Evolutionary conservation across 2,888 invertebrate species (phyloP), one percentile per base, ranked within the genome.

Genomic region (Crioceris asparagi): DNA sequence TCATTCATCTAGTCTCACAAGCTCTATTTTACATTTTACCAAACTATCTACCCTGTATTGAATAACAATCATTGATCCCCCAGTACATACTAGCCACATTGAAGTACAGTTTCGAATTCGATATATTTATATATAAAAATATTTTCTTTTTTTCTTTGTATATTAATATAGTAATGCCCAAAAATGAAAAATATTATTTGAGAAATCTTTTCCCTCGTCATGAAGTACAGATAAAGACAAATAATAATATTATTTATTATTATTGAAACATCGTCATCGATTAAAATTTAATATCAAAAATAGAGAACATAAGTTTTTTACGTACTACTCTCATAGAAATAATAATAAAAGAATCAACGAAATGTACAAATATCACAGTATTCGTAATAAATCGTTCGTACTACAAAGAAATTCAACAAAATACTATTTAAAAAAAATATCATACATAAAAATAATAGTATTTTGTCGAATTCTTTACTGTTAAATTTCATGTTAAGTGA

Each of bases 301-400:
- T 55, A 55, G 49, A 48, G 41, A 53, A 46, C 40, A 39, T 46
- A 44, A 46, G 44, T 46, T n/a, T n/a, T n/a, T 48, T 49, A 53
- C 46, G 39, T 47, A 46, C 46, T 48, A 49, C 44, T 49, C 48
- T 50, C 48, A 46, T 46, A 50, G 49, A 51, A 52, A 49, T n/a
- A n/a, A n/a, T n/a, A 48, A 51, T 45, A 53, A 50, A 52, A 53
- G 49, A 45, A n/a, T n/a, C n/a, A 55, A 57, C 54, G 51, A 52
- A 54, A 55, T 53, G 52, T 56, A 53, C 54, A 59, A 59, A 60
- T 61, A 61, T 61, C 61, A 61, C 61, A 61, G 61, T 57, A 56
- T 56, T 51, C 53, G 49, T 50, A 52, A 45, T 48, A 48, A 49
- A n/a, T n/a, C n/a, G n/a, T n/a, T n/a, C n/a, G n/a, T n/a, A n/a